Percentiles rank a stretch among this genome's conserved stretches.
phyloP scores from a whole-genome alignment of 1,140 invertebrate species.

The Cotesia chilonis region DNA sequence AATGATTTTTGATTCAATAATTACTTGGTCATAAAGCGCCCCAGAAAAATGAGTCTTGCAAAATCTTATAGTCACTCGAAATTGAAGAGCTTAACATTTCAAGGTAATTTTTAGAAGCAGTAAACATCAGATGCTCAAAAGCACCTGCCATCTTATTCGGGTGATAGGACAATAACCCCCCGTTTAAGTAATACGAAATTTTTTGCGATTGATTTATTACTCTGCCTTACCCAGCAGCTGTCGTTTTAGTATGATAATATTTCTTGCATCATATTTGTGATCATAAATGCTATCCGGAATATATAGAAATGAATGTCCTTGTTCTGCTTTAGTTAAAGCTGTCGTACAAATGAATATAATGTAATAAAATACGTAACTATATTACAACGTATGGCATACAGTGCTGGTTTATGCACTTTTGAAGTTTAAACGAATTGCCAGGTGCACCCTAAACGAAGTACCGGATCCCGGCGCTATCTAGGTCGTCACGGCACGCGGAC shows the following conservation, averaged over 20 bases:
- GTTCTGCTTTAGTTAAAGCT: conserved; percentile 22
- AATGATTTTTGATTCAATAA: too few relatives aligned
- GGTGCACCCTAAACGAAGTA: conserved; percentile 42
- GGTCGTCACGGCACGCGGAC: conserved; percentile 48
- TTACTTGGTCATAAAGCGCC: too few relatives aligned
- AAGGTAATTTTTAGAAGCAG: too few relatives aligned
- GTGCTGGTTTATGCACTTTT: neutral
- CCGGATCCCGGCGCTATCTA: conserved; percentile 45
- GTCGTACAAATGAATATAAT: conserved; percentile 3
- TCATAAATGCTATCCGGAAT: too few relatives aligned
- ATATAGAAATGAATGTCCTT: neutral
- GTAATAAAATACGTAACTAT: neutral
- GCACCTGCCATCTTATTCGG: too few relatives aligned
- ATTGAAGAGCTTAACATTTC: too few relatives aligned
- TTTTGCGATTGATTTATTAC: too few relatives aligned
- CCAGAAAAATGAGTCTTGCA: too few relatives aligned
- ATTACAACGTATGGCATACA: conserved; percentile 4
- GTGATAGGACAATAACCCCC: neutral
- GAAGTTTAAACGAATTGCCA: conserved; percentile 37
- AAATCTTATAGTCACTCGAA: too few relatives aligned
- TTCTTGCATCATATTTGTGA: conserved; percentile 2
- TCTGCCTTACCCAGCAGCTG: neutral
- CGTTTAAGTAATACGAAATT: too few relatives aligned
- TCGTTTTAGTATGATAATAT: neutral
- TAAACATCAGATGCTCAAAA: too few relatives aligned